Evolutionary conservation across 2,888 invertebrate species (phyloP).

Genomic region (Drosophila longiperda): DNA sequence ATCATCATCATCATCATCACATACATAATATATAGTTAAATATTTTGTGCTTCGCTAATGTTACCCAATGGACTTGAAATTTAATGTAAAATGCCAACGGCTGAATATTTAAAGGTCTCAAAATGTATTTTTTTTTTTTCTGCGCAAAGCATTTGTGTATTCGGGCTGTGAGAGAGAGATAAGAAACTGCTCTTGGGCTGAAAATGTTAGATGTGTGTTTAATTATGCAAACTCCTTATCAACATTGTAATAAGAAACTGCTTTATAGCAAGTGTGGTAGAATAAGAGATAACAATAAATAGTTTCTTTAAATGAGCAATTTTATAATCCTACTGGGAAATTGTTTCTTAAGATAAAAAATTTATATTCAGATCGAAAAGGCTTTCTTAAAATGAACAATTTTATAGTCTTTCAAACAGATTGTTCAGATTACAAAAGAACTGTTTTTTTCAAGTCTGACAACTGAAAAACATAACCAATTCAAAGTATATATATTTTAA

Average conservation of each 20-base stretch:
- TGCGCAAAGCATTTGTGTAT: neutral
- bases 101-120: neutral
- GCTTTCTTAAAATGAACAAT: too few relatives aligned
- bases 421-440: neutral
- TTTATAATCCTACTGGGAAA: neutral
- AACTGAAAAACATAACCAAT: too few relatives aligned
- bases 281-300: neutral
- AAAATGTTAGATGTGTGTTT: neutral
- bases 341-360: too few relatives aligned
- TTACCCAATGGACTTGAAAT: constrained; percentile 4
- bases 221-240: neutral
- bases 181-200: neutral
- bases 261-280: neutral
- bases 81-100: neutral
- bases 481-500: too few relatives aligned
- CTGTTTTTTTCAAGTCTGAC: too few relatives aligned
- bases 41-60: neutral
- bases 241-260: neutral
- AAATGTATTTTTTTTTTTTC: neutral
- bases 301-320: neutral
- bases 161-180: neutral
- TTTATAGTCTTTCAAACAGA: neutral
- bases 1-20: neutral
- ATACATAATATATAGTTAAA: neutral
- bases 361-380: too few relatives aligned